A percentile compares a stretch with the other conserved stretches of the same genome.
phyloP scores from a whole-genome alignment of 2,888 invertebrate species.

The Labia minor region DNA sequence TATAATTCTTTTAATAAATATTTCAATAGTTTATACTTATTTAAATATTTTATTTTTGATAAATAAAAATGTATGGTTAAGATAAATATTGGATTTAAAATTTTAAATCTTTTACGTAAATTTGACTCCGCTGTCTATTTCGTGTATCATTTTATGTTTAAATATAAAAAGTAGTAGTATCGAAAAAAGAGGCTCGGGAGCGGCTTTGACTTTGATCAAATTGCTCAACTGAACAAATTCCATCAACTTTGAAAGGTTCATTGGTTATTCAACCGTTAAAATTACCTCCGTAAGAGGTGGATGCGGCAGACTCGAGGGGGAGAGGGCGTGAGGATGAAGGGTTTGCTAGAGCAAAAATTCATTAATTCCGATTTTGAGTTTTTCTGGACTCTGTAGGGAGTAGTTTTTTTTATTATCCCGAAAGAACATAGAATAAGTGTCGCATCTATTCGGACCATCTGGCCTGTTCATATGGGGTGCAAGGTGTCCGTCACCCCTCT shows the following conservation, averaged over 20 bases:
- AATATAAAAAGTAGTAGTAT: background rate
- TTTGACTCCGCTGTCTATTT: background rate
- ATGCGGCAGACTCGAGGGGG: too few relatives aligned
- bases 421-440: background rate
- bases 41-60: background rate
- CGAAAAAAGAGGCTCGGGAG: background rate
- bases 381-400: background rate
- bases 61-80: background rate
- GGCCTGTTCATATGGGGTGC: background rate
- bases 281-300: background rate
- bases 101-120: background rate
- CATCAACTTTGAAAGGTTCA: slow-evolving; percentile 8
- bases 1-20: too few relatives aligned
- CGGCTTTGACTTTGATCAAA: background rate
- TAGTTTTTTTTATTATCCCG: background rate
- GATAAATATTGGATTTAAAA: background rate
- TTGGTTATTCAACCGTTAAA: slow-evolving; percentile 13
- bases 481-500: background rate
- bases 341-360: background rate
- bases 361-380: slow-evolving; percentile 13
- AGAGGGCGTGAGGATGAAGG: too few relatives aligned
- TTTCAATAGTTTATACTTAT: too few relatives aligned
- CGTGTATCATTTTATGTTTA: background rate
- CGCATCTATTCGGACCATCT: background rate
- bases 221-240: slow-evolving; percentile 13